Base-by-base conservation (phyloP, 2,888 invertebrate genomes). In the Lypha dubia region DNA sequence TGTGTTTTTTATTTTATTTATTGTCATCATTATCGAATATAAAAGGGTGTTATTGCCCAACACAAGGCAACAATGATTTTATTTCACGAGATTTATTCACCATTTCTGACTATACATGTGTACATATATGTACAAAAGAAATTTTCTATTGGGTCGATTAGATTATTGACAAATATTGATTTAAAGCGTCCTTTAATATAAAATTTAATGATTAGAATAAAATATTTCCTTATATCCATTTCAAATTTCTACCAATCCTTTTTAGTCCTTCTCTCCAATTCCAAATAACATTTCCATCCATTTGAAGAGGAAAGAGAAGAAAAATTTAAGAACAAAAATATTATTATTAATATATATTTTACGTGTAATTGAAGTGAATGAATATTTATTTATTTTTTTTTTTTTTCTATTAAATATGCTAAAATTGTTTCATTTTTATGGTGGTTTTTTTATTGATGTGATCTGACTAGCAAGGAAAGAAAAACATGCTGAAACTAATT, bases 231-330 rank as follows among this genome's bases (percentile, higher is more conserved):
- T 38, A 60, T 71, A 73, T 86, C 84, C 75, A 73, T 82, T 77
- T 71, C 75, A 73, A 22, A 82, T 77, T 62, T 81, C 86, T 86
- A 58, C 60, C 73, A 71, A 80, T 76, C 75, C 83, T 83, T 79
- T 85, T 81, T 75, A 81, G 79, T 79, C 84, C 77, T 75, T 81
- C 51, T 73, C 82, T 84, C 77, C 81, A 77, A 79, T 76, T 80
- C 85, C 86, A 84, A 86, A 85, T 65, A 81, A 68, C 70, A 83
- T 74, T 82, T 86, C 86, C 84, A 85, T 83, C 67, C 86, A 82
- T 87, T 76, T 82, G 82, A 76, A 84, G 83, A 73, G 87, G 81
- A 85, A 83, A 86, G 79, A 85, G 79, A 86, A 85, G 83, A 86
- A 85, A 86, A 85, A 82, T 82, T 63, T 76, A 84, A 84, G 74